Evolutionary conservation across 2,888 invertebrate genomes (phyloP).

Genomic region (Ferrisia virgata): DNA sequence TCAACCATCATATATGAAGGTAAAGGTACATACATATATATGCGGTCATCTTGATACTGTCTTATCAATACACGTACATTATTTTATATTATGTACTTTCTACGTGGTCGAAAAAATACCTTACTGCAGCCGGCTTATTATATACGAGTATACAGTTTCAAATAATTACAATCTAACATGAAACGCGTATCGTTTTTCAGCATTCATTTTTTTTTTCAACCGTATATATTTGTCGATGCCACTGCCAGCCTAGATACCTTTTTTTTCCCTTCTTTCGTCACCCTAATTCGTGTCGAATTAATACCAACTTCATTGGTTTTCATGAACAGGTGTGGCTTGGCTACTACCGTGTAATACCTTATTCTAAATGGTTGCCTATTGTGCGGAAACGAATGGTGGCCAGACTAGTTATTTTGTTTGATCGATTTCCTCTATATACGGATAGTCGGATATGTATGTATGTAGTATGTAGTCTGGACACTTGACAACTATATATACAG

Average conservation of each 20-base stretch:
- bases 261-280: conserved; percentile 5
- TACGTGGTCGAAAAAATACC: background rate
- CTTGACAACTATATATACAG: background rate
- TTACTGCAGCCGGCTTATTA: background rate
- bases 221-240: background rate
- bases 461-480: background rate
- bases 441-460: too few species aligned
- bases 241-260: background rate
- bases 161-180: conserved; percentile 18
- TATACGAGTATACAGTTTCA: background rate
- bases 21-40: background rate
- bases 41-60: conserved; percentile 1
- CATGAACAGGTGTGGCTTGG: conserved; percentile 13
- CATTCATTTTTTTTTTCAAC: background rate
- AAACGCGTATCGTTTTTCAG: conserved; percentile 12
- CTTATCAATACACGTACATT: too few species aligned
- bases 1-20: background rate
- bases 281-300: conserved; percentile 18
- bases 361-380: background rate
- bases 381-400: background rate
- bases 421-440: background rate
- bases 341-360: background rate
- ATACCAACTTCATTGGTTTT: conserved; percentile 30
- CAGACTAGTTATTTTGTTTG: background rate
- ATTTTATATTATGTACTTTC: background rate